Percentiles rank a stretch among this genome's conserved stretches.
phyloP scores from a whole-genome alignment of 2,888 invertebrate species.

The Zygogramma bicolorata region DNA sequence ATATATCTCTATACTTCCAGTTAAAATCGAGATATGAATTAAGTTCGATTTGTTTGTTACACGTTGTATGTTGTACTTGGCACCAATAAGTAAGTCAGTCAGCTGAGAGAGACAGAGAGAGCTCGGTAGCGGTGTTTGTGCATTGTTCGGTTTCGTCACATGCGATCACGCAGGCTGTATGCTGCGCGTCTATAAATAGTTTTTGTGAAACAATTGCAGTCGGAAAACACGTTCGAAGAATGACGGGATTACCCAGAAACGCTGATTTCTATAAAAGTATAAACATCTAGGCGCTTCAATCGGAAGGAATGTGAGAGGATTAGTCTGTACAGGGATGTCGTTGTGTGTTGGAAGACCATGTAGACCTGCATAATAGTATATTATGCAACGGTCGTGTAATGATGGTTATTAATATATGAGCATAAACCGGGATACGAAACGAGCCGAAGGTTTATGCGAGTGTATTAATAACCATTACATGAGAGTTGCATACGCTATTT shows the following conservation, averaged over 20 bases:
- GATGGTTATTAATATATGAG: no score
- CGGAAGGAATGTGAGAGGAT: not conserved
- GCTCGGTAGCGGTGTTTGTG: not conserved
- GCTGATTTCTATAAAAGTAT: not conserved
- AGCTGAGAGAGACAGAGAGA: not conserved
- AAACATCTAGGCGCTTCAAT: not conserved
- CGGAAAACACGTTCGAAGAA: slow-evolving; percentile 1
- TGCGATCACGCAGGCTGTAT: not conserved
- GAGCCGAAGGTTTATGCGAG: no score
- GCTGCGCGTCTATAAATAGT: slow-evolving; percentile 1
- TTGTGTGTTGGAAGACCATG: not conserved
- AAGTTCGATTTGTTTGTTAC: not conserved
- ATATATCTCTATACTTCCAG: no score
- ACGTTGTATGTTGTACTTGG: not conserved
- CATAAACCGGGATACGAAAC: no score
- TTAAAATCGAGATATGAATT: no score
- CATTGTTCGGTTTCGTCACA: not conserved
- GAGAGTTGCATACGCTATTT: no score
- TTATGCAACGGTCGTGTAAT: no score
- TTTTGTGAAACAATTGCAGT: slow-evolving; percentile 6
- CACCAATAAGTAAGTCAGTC: slow-evolving; percentile 1
- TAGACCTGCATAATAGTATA: no score
- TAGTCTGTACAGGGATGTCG: not conserved
- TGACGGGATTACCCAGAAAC: not conserved
- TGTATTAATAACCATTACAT: no score